Base-by-base conservation (phyloP, 1,140 invertebrate genomes). In the Pollicipes pollicipes region DNA sequence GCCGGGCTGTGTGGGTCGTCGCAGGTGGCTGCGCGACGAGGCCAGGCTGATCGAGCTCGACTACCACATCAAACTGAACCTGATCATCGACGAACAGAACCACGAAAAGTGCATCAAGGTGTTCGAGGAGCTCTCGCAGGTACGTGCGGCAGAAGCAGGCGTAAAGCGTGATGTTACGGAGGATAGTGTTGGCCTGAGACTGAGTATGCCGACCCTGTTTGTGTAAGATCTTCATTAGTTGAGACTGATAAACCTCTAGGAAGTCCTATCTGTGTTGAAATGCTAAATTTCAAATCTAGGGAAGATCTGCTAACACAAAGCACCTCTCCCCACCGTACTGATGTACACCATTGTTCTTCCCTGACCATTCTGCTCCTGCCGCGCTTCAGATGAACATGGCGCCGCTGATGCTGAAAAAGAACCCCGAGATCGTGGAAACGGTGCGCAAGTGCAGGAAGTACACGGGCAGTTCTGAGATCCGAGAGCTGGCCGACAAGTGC, bases 21-120 rank as follows among this genome's bases (percentile, higher is more conserved):
- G 64, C 28, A 66, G 64, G 64, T 66, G 64, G 64, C 28, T 66
- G 27, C 10, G 64, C 1, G 28, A 28, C 8, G 64, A 66, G 64
- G 64, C 28, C 10, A 21, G 64, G 3, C 8, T 66, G 64, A 28
- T 66, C 27, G 64, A 66, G n/a, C 10, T 66, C 10, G 64, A 66
- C n/a, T 66, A 66, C 64, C 64, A 29, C 28, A 66, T 66, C 64
- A 66, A 66, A n/a, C n/a, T 27, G n/a, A 66, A 66, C n/a, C 64
- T 66, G 10, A 27, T 66, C 27, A 28, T 66, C 64, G 64, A 66
- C 28, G 27, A 66, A 27, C 64, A 66, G 64, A 66, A 66, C 27
- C n/a, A 66, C 64, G 64, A 66, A 3, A 29, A 29, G 27, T 66
- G 64, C 28, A 27, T 66, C 27, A 24, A 66, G 27, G 64, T 29